Conservation (phyloP, 2,113 vertebrate species). For the Percina caprodes region DNA sequence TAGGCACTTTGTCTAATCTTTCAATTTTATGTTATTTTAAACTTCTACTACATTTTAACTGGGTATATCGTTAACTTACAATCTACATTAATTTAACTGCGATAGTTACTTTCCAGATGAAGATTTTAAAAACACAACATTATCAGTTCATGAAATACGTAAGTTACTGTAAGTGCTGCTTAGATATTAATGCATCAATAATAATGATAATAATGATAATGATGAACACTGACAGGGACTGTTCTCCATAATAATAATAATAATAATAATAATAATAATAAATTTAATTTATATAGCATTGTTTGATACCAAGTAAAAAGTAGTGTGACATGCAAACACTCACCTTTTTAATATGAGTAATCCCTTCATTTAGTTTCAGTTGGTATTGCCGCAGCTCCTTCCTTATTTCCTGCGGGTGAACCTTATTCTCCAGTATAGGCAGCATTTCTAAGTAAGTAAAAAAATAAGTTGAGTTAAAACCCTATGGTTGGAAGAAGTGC, state of each 20-base stretch:
- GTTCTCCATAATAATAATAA: neutral
- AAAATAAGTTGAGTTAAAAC: neutral
- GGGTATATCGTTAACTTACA: neutral
- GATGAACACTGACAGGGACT: neutral
- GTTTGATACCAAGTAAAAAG: neutral
- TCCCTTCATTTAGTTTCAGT: neutral
- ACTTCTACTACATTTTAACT: neutral
- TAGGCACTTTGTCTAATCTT: neutral
- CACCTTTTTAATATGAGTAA: conserved; percentile 47
- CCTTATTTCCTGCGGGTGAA: conserved; percentile 39
- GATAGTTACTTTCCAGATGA: neutral
- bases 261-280: no score
- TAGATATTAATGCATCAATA: neutral
- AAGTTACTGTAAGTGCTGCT: no score
- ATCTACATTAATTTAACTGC: neutral
- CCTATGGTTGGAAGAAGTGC: neutral
- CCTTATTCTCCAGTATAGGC: conserved; percentile 39
- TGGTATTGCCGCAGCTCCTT: conserved; percentile 2
- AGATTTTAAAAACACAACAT: neutral
- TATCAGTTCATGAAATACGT: neutral
- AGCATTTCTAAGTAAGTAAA: conserved; percentile 53
- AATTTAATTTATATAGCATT: neutral
- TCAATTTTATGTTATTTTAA: neutral
- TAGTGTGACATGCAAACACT: conserved; percentile 12
- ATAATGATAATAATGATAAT: neutral